Base-by-base conservation (phyloP, 2,888 invertebrate genomes). In the Pyrocoelia pectoralis region DNA sequence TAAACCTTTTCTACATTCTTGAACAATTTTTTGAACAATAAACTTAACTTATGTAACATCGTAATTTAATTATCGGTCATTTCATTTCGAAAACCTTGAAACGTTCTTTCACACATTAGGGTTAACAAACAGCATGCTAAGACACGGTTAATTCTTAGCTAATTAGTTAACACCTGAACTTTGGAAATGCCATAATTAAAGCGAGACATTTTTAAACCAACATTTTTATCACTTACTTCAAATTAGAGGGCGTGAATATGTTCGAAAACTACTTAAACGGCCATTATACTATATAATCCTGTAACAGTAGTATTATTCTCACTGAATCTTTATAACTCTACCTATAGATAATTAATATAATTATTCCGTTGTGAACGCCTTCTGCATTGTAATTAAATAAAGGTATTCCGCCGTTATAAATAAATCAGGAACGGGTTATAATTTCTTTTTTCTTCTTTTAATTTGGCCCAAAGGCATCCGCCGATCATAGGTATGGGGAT, bases 341-440 rank as follows among this genome's bases (percentile, higher is more conserved):
- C n/a, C n/a, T n/a, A 33, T 24, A 19, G 50, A 51, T 61, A 61
- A 56, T 55, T 61, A 61, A 61, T 58, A 50, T 55, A 59, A 58
- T 55, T 63, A 63, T 54, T 58, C 19, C 9, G n/a, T 51, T 28
- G 56, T 48, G 48, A 49, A 53, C 53, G 56, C 57, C 63, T 58
- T 40, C 54, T 63, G 59, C 63, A 54, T 57, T 48, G 54, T 59
- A 63, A 63, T 57, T 59, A 58, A 59, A 57, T 58, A 65, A 57
- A 63, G 66, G 70, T 68, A 71, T 58, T 67, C 69, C 61, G 24
- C 17, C 29, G 54, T 49, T 69, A 72, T 73, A 76, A 76, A 75
- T 73, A 74, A 76, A 76, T 75, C 74, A 71, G 73, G 74, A 70
- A 75, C 77, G 69, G 74, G 75, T 77, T 75, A 71, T 73, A 71